Base-by-base conservation (phyloP, 1,140 invertebrate species). In the Cylas formicarius region DNA sequence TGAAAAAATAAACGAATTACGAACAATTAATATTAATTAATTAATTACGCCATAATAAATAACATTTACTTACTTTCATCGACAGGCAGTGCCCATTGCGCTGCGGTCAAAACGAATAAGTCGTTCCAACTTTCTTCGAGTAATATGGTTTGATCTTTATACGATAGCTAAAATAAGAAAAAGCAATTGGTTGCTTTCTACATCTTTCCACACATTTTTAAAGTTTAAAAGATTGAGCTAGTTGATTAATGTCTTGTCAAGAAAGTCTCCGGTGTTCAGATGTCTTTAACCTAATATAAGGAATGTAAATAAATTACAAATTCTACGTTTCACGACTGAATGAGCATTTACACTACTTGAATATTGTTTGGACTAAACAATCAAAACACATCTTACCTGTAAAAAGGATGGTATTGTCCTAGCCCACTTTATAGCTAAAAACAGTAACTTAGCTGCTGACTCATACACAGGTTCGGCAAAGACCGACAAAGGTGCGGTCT, bases 121-220 rank as follows among this genome's bases (percentile, higher is more conserved):
- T 90, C 86, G 47, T 77, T 78, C 88, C 89, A 92, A 14, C 81
- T 77, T 52, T 81, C 80, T 46, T 85, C 80, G 23, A 91, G 65
- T 8, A 92, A 68, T 27, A 77, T 70, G 1, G 74, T 74, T 59
- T 89, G 84, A 49, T 90, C 86, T 31, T 72, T 66, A 21, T 72
- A 72, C 1, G 78, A 75, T n/a, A 90, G 62, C 76, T 80, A 57
- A n/a, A 63, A 62, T 28, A 45, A 31, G 26, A 3, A 13, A 28
- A n/a, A n/a, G n/a, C n/a, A n/a, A n/a, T n/a, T n/a, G n/a, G n/a
- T n/a, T n/a, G n/a, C n/a, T n/a, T n/a, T n/a, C n/a, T n/a, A n/a
- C n/a, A n/a, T n/a, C n/a, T n/a, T n/a, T n/a, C n/a, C n/a, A n/a
- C n/a, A n/a, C n/a, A n/a, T n/a, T n/a, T n/a, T n/a, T n/a, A n/a